phyloP scores from a whole-genome alignment of 2,113 vertebrate species.

The Pelobates fuscus region DNA sequence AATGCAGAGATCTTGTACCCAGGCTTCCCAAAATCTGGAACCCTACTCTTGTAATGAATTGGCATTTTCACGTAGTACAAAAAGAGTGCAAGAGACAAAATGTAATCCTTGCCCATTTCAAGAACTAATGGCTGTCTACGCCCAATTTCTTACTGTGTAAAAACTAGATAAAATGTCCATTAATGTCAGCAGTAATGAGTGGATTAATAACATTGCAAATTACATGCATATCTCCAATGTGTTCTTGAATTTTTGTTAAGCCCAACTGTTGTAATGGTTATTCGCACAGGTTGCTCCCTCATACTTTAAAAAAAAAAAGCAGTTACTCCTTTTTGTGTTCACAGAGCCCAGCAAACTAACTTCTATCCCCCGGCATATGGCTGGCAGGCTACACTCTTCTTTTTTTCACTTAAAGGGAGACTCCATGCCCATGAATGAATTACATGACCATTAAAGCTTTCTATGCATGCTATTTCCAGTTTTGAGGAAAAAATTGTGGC shows the following conservation, averaged over 20 bases:
- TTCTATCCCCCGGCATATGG: too few relatives aligned
- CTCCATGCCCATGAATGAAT: too few relatives aligned
- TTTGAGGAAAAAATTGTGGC: too few relatives aligned
- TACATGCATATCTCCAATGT: slow-evolving; percentile 7
- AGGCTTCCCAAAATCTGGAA: slow-evolving; percentile 15
- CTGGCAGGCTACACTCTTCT: too few relatives aligned
- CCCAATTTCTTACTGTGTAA: slow-evolving; percentile 20
- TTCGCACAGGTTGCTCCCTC: too few relatives aligned
- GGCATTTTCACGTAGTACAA: not conserved
- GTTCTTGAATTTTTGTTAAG: not conserved
- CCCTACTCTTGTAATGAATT: not conserved
- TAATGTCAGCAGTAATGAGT: slow-evolving; percentile 29
- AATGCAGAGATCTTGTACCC: not conserved
- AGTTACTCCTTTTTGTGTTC: too few relatives aligned
- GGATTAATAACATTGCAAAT: slow-evolving; percentile 14
- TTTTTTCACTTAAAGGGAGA: too few relatives aligned
- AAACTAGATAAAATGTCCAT: slow-evolving; percentile 17
- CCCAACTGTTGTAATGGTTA: too few relatives aligned
- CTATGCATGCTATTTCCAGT: too few relatives aligned
- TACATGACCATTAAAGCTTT: too few relatives aligned
- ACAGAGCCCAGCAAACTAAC: too few relatives aligned
- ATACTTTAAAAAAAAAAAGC: too few relatives aligned
- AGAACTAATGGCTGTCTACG: slow-evolving; percentile 9
- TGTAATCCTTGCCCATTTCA: slow-evolving; percentile 10
- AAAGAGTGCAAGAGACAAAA: not conserved